These are phyloP conservation scores for Aphodius granarius DNA, from an alignment of 2,888 invertebrate genomes.

Conservation along the genomic window DNA sequence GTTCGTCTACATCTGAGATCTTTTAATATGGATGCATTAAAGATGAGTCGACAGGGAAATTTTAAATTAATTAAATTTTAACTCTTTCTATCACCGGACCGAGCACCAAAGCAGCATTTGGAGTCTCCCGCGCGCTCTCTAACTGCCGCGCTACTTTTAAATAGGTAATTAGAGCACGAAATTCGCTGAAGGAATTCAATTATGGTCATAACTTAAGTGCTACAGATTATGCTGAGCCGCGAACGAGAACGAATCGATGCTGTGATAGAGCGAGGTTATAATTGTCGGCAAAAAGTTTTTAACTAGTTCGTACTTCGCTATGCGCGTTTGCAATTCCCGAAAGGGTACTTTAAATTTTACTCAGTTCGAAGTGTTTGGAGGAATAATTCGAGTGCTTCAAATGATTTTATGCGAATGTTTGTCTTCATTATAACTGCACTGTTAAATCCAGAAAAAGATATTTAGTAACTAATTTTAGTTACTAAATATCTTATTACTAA, in stretches of 20 bases:
- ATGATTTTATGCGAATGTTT: neutral
- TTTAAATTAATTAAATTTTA: neutral
- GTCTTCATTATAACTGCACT: neutral
- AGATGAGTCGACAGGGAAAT: neutral
- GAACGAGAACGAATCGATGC: neutral
- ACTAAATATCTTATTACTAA: too few relatives aligned
- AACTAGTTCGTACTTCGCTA: neutral
- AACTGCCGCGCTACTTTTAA: neutral
- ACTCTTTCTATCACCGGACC: neutral
- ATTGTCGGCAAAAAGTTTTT: neutral
- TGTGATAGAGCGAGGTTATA: neutral
- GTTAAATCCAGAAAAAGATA: neutral
- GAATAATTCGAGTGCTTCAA: neutral
- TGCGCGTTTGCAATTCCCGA: neutral
- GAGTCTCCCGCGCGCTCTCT: neutral
- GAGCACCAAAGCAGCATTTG: neutral
- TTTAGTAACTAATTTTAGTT: neutral
- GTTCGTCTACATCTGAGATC: neutral
- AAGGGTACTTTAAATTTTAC: neutral
- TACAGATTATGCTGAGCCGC: neutral
- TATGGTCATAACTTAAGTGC: neutral
- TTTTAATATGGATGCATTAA: neutral
- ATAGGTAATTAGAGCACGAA: neutral
- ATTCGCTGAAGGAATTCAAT: neutral
- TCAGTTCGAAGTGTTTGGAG: neutral